phyloP scores from a whole-genome alignment of 2,113 vertebrate genomes.

The Varanus salvator region DNA sequence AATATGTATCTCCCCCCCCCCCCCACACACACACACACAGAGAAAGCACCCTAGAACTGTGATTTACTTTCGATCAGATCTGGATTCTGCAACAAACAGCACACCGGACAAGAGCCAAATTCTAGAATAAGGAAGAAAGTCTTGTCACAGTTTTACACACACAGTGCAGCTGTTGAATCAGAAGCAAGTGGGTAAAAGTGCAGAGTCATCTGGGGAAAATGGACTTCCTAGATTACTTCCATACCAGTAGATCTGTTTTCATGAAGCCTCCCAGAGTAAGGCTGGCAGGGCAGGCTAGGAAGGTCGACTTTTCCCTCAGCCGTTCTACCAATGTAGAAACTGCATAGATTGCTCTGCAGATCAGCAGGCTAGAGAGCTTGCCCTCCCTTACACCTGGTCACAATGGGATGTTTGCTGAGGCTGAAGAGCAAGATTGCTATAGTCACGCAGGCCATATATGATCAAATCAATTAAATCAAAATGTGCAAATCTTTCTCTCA shows the following conservation, averaged over 20 bases:
- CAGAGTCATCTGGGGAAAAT: neutral
- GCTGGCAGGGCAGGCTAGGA: neutral
- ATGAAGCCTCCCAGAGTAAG: neutral
- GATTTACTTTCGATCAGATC: neutral
- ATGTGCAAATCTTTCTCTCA: neutral
- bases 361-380: neutral
- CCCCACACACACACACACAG: too few species aligned
- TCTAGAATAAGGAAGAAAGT: neutral
- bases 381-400: neutral
- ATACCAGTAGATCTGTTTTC: neutral
- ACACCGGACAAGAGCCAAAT: neutral
- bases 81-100: neutral
- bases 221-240: neutral
- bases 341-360: neutral
- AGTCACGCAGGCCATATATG: neutral
- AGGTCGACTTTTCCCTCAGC: neutral
- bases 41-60: too few species aligned
- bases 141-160: neutral
- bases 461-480: neutral
- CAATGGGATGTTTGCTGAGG: neutral
- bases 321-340: neutral
- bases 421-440: too few species aligned
- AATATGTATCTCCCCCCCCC: neutral
- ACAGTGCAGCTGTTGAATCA: neutral
- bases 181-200: neutral